These are phyloP conservation scores for Druon quercuslanigerum DNA, from an alignment of 1,140 invertebrate species.

Conservation along the genomic window DNA sequence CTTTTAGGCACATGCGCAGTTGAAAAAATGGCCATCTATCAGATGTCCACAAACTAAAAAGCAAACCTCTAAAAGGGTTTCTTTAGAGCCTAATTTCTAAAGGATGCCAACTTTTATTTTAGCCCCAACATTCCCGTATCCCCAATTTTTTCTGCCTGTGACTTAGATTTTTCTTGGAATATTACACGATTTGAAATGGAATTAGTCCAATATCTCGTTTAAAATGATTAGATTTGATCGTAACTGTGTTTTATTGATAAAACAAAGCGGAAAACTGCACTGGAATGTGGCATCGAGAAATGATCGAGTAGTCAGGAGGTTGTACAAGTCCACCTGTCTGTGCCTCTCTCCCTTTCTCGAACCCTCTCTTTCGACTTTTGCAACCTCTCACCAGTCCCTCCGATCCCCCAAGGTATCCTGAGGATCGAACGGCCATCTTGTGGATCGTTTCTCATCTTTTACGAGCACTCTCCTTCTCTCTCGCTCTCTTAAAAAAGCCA, in stretches of 20 bases:
- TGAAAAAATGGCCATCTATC: too few relatives aligned
- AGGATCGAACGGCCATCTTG: constrained; percentile 55
- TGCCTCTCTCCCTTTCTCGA: constrained; percentile 25
- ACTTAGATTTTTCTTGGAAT: too few relatives aligned
- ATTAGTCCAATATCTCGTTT: too few relatives aligned
- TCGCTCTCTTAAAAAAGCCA: background rate
- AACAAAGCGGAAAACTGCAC: constrained; percentile 37
- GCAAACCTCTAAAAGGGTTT: too few relatives aligned
- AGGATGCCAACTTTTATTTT: too few relatives aligned
- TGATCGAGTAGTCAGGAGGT: constrained; percentile 42
- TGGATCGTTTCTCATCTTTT: constrained; percentile 65
- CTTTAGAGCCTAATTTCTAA: too few relatives aligned
- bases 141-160: too few relatives aligned
- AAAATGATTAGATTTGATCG: too few relatives aligned
- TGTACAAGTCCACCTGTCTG: background rate
- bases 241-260: constrained; percentile 41
- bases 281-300: constrained; percentile 51
- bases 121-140: too few relatives aligned
- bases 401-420: constrained; percentile 6
- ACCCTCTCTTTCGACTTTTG: constrained; percentile 8
- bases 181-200: too few relatives aligned
- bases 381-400: constrained; percentile 25
- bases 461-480: constrained; percentile 49
- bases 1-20: too few relatives aligned
- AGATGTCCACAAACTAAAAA: too few relatives aligned